Percentiles rank a stretch among this genome's conserved stretches.
Conservation (phyloP, 2,888 invertebrate species). For the Tipula vernalis region DNA sequence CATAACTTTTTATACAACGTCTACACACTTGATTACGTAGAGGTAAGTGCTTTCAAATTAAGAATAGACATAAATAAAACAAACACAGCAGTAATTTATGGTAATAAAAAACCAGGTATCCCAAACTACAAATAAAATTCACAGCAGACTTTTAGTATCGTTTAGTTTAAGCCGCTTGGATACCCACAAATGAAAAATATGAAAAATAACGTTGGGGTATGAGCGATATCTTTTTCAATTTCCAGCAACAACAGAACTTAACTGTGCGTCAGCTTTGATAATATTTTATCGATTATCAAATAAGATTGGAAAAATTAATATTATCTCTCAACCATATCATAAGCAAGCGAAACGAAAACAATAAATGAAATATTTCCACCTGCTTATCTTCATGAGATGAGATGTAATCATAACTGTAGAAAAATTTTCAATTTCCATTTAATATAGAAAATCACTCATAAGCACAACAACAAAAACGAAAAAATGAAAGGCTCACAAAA, state of each 20-base stretch:
- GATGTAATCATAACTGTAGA: neutral
- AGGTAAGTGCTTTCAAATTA: no score
- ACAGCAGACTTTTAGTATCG: no score
- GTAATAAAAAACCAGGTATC: no score
- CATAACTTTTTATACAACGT: no score
- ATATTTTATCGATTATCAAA: neutral
- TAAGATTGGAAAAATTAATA: neutral
- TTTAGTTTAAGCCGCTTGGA: no score
- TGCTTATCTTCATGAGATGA: neutral
- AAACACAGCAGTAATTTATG: no score
- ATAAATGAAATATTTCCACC: neutral
- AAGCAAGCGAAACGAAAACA: neutral
- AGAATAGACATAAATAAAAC: no score
- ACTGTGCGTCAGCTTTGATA: neutral
- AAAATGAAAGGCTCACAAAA: neutral
- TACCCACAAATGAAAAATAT: neutral
- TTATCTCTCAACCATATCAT: neutral
- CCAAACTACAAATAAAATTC: no score
- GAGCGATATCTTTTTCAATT: neutral
- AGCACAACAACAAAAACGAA: neutral
- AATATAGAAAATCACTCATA: neutral
- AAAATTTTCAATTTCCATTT: neutral
- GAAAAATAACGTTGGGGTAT: neutral
- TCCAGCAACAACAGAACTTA: neutral
- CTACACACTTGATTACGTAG: no score